Evolutionary conservation across 2,797 vertebrate species (phyloP).

Genomic region (Cossypha caffra): DNA sequence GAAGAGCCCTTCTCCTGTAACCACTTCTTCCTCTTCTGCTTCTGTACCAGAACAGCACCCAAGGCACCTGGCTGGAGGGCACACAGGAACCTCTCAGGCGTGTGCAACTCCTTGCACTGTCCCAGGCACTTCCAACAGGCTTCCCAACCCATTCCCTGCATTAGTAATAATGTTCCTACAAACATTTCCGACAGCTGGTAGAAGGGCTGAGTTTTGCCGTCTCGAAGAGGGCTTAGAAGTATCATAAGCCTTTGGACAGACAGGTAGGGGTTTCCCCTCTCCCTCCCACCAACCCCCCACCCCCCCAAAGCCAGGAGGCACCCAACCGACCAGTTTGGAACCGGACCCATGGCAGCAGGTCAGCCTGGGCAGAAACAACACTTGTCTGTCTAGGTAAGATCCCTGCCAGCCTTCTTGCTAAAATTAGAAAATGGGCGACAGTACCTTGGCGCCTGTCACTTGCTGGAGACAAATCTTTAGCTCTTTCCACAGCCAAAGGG

Average conservation of each 20-base stretch:
- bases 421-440: slow-evolving; percentile 80
- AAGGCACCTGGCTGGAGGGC: not conserved
- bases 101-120: fast-evolving
- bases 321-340: slow-evolving; percentile 71
- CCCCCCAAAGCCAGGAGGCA: slow-evolving; percentile 46
- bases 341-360: slow-evolving; percentile 66
- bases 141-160: not conserved
- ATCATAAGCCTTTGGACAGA: slow-evolving; percentile 16
- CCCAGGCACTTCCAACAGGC: not conserved
- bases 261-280: slow-evolving; percentile 58
- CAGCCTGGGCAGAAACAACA: slow-evolving; percentile 65
- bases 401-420: slow-evolving; percentile 76
- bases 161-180: not conserved
- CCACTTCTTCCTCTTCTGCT: slow-evolving; percentile 5
- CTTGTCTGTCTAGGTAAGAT: slow-evolving; percentile 80
- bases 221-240: slow-evolving; percentile 2
- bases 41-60: not conserved
- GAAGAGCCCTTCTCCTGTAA: not conserved
- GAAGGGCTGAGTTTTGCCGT: not conserved
- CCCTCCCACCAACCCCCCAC: slow-evolving; percentile 5
- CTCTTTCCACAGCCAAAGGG: slow-evolving; percentile 72
- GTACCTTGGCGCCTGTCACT: slow-evolving; percentile 76
- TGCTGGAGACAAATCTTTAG: slow-evolving; percentile 78
- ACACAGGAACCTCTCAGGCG: fast-evolving
- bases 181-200: not conserved